Base-by-base conservation (phyloP, 2,113 vertebrate species). In the Panthera leo region DNA sequence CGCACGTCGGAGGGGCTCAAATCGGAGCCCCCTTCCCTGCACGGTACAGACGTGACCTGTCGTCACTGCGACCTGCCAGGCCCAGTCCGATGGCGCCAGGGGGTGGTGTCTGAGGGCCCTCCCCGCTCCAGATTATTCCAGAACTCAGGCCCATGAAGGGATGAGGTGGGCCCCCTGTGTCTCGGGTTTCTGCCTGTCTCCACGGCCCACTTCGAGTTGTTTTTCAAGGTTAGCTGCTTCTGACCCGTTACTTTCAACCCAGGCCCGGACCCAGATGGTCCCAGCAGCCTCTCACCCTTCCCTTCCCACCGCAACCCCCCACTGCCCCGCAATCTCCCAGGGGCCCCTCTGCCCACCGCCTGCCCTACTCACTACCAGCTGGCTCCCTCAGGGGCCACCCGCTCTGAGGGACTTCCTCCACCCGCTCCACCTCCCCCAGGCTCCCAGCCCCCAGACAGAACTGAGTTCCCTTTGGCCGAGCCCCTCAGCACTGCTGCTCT, bases 1-100 rank as follows among this genome's bases (percentile, higher is more conserved):
- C 63, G 53, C 12, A 0, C 3, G 16, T 42, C 25, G 2, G 0
- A 36, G 12, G 34, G 76, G 94, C 19, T 12, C 70, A 31, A 19
- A 12, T 15, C 14, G 0, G 58, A 14, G 42, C 21, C 36, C 36
- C 29, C 5, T 34, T 11, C 31, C 13, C 85, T n/a, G 16, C 78
- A 4, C 0, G 16, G 55, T 14, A 6, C 0, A 10, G 39, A 67
- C 3, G 19, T 4, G 31, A n/a, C 45, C 51, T 70, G 36, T 27
- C 7, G 2, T 11, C 7, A 36, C 53, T 36, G 9, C 13, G 3
- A 0, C 11, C 76, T 1, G 6, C 48, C 39, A 25, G 86, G 65
- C 12, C 39, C 51, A 45, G 53, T 55, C 23, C 27, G 78, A 51
- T 0, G 45, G 79, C 7, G 1, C 86, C 12, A 19, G 34, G 5